Evolutionary conservation across 2,113 vertebrate genomes (phyloP).

Genomic region (Nycticryphes semicollaris): DNA sequence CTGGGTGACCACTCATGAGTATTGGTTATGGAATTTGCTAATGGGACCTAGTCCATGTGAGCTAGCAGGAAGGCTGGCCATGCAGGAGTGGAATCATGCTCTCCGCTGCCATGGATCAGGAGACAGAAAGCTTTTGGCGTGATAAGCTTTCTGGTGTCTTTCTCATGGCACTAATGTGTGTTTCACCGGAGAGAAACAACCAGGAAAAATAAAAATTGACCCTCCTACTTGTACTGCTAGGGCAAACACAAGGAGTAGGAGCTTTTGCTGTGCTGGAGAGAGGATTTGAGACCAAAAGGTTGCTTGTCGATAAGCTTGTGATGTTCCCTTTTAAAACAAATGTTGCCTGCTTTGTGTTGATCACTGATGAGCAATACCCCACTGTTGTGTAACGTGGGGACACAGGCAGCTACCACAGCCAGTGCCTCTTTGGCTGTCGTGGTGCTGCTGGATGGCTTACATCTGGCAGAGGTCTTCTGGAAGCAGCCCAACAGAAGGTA

Average conservation of each 20-base stretch:
- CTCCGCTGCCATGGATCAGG: not conserved
- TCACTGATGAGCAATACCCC: not conserved
- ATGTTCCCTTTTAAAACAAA: not conserved
- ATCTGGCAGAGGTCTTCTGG: not conserved
- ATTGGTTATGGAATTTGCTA: not conserved
- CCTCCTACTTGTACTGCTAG: not conserved
- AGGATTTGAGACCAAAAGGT: not conserved
- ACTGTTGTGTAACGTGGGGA: not conserved
- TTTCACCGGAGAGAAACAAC: not conserved
- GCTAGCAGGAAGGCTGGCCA: fast-evolving
- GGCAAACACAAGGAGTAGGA: not conserved
- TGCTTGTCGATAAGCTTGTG: not conserved
- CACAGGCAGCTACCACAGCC: not conserved
- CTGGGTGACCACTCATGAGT: not conserved
- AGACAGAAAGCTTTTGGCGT: not conserved
- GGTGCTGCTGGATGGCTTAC: not conserved
- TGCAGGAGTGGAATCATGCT: not conserved
- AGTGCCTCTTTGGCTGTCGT: not conserved
- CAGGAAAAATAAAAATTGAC: not conserved
- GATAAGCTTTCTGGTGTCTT: not conserved
- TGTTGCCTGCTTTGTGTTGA: not conserved
- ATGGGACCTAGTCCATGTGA: not conserved
- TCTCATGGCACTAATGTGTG: not conserved
- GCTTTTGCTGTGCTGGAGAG: not conserved
- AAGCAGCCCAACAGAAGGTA: not conserved